Evolutionary conservation across 2,888 invertebrate genomes (phyloP).

Genomic region (Ichneumon xanthorius): DNA sequence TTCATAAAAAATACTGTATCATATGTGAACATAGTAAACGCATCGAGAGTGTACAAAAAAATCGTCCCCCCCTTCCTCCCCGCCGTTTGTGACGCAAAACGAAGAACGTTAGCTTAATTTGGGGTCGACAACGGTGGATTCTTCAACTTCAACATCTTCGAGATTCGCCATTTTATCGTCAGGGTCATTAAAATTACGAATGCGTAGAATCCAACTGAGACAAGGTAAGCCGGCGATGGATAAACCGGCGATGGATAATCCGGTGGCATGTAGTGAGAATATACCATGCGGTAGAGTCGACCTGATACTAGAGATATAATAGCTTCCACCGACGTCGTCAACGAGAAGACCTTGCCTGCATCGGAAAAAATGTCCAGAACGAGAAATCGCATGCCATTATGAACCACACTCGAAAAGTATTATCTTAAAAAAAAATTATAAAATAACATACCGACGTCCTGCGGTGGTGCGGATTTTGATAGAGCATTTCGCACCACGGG

Average conservation of each 20-base stretch:
- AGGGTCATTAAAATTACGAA: constrained; percentile 72
- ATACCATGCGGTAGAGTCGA: constrained; percentile 88
- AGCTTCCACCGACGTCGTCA: constrained; percentile 89
- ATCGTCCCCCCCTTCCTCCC: not conserved
- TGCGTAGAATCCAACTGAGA: constrained; percentile 74
- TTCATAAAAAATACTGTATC: not conserved
- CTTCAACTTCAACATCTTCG: constrained; percentile 7
- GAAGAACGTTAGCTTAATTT: not conserved
- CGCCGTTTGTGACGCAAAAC: not conserved
- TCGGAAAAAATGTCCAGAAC: constrained; percentile 45
- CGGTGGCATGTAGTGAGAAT: constrained; percentile 82
- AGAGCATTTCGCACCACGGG: constrained; percentile 88
- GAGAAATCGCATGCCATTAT: not conserved
- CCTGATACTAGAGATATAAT: constrained; percentile 87
- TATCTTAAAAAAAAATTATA: not conserved
- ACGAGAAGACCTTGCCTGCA: constrained; percentile 89
- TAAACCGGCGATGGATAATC: constrained; percentile 81
- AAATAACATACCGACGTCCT: constrained; percentile 86
- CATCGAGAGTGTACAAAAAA: not conserved
- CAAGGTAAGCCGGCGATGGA: constrained; percentile 79
- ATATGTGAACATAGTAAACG: not conserved
- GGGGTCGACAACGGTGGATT: not conserved
- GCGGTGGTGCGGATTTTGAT: constrained; percentile 87
- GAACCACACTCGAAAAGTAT: not conserved
- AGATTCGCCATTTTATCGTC: constrained; percentile 68